These are phyloP conservation scores for Lasioglossum pauxillum DNA, from an alignment of 2,888 invertebrate species.

Conservation along the genomic window DNA sequence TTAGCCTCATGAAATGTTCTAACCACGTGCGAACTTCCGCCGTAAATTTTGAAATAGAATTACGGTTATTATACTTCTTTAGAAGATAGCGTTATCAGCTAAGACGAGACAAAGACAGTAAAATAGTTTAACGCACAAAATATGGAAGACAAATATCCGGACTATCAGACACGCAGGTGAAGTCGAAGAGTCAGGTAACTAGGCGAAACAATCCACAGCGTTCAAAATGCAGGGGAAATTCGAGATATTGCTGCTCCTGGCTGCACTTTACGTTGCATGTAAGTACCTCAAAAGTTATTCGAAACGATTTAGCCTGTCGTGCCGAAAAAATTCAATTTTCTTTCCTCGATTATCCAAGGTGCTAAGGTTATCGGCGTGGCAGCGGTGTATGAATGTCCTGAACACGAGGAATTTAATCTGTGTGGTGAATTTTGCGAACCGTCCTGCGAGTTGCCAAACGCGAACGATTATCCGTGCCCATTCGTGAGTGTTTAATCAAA, in stretches of 20 bases:
- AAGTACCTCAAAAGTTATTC: background rate
- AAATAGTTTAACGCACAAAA: background rate
- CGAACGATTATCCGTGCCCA: no score
- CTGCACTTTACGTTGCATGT: background rate
- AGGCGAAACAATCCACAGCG: background rate
- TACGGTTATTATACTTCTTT: background rate
- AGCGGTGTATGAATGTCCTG: background rate
- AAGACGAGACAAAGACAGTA: background rate
- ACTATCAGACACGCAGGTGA: background rate
- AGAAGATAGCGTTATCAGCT: background rate
- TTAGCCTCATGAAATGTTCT: background rate
- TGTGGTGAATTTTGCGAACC: background rate
- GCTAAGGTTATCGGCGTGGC: fast-evolving
- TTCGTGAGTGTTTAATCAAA: background rate
- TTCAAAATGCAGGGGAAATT: background rate
- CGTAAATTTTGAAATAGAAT: background rate
- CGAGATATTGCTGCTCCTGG: background rate
- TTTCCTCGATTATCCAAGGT: background rate
- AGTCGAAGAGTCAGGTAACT: background rate
- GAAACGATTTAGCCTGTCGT: background rate
- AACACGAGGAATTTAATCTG: background rate
- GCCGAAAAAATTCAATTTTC: background rate
- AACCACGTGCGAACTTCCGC: background rate
- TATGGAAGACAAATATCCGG: background rate
- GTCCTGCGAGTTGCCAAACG: fast-evolving